Base-by-base conservation (phyloP, 2,888 invertebrate species). In the Hirtodrosophila histrioides region DNA sequence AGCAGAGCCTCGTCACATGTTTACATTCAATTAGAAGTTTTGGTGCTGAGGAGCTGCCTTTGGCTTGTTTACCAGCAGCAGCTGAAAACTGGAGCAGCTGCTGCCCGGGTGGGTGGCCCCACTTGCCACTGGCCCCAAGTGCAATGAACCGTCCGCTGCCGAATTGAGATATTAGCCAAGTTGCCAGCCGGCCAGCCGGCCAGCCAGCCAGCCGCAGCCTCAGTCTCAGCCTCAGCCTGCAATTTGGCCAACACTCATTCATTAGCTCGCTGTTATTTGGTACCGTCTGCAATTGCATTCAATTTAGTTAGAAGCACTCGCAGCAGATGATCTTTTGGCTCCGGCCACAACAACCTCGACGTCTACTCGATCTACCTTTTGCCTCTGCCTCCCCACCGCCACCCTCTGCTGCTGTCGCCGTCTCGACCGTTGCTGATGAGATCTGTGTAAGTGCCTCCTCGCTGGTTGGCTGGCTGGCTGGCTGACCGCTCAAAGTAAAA, bases 191-290 rank as follows among this genome's bases (percentile, higher is more conserved):
- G 63, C 39, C 53, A 27, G 6, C 27, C 6, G 4, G n/a, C n/a
- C 27, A 27, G 27, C 5, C 27, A n/a, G 63, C 39, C 53, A 27
- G 6, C 27, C 6, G 4, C 27, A 27, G 27, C 5, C 27, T 5
- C 27, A 27, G 6, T 17, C 17, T 2, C 27, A 27, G 6, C 3
- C 6, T 27, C 27, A 27, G 27, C 41, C 56, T 53, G 68, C 88
- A 80, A 85, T 88, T 88, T 85, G 63, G 78, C 69, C 84, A 86
- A 86, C 88, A 86, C 85, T 86, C 88, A 83, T 86, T 86, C 84
- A 86, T 86, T 86, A 86, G 61, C 74, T 72, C 65, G 66, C 79
- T 79, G 77, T 65, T 46, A 48, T 66, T 65, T 43, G 65, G 49
- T 39, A 35, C 31, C 60, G 53, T 61, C 67, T 66, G 72, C 87